Evolutionary conservation across 2,888 invertebrate genomes (phyloP), one percentile per base, ranked within the genome.

Genomic region (Mesorhabditis sp.): DNA sequence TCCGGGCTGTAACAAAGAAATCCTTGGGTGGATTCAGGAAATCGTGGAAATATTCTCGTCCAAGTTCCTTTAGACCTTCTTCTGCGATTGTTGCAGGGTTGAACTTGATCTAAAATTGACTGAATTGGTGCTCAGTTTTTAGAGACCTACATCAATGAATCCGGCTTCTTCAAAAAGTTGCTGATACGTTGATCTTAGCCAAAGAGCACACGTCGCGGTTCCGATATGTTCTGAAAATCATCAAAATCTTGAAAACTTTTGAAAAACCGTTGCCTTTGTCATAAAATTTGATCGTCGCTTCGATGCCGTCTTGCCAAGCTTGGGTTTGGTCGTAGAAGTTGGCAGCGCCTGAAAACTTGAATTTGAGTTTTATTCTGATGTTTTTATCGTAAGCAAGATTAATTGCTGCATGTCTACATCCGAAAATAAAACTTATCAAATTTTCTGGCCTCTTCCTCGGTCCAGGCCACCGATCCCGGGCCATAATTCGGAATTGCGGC

Each of bases 151-250:
- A 10, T 50, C n/a, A 10, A 13, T n/a, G n/a, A 50, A 50, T 13
- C 58, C 58, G 58, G 58, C 58, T 50, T 50, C 58, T 50, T 50
- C 58, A 10, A 50, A n/a, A n/a, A 50, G n/a, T 50, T 50, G 10
- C n/a, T 50, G 58, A 50, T 50, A 50, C n/a, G 58, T 50, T 50
- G 58, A 50, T n/a, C 2, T 10, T n/a, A 50, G 58, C 58, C 58
- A 50, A 10, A 50, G n/a, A n/a, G 58, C 58, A n/a, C 58, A 10
- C 58, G n/a, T 50, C n/a, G 58, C 7, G 58, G n/a, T n/a, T 50
- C n/a, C n/a, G 58, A 50, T 50, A 28, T 28, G 28, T 50, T 50
- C 58, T 50, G 58, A 50, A 50, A 50, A 13, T 13, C 28, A 28
- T 28, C 7, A 50, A 50, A 50, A n/a, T 50, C 2, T 50, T 50